phyloP scores from a whole-genome alignment of 2,797 vertebrate species.

The Hyperoplus immaculatus region DNA sequence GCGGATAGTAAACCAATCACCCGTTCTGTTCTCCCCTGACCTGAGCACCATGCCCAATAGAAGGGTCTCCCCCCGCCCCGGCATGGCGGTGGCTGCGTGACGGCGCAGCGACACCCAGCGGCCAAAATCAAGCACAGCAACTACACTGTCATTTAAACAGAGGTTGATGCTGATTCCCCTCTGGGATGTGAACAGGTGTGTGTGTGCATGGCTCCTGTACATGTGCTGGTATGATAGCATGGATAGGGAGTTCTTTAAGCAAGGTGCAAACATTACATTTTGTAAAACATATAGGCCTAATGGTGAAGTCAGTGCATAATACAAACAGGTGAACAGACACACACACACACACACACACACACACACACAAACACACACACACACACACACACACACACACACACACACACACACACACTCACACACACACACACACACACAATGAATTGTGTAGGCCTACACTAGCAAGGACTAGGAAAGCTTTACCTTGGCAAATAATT shows the following conservation, averaged over 20 bases:
- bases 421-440: too few relatives aligned
- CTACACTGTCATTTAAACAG: not conserved
- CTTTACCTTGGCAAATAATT: not conserved
- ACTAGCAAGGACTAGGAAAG: too few relatives aligned
- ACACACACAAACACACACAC: too few relatives aligned
- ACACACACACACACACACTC: too few relatives aligned
- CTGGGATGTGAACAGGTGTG: not conserved
- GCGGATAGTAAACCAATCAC: conserved; percentile 81
- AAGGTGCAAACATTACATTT: not conserved
- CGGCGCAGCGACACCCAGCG: conserved; percentile 64
- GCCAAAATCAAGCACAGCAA: not conserved
- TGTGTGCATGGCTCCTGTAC: too few relatives aligned
- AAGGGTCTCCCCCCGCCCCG: conserved; percentile 14
- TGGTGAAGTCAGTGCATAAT: too few relatives aligned
- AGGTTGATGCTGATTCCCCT: not conserved
- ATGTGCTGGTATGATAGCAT: too few relatives aligned
- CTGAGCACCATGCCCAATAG: conserved; percentile 64
- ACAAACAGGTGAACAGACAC: too few relatives aligned
- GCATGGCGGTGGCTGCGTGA: not conserved
- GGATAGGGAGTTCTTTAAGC: not conserved
- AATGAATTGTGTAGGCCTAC: too few relatives aligned
- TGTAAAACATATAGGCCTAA: too few relatives aligned
- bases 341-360: too few relatives aligned
- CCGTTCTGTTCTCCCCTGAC: conserved; percentile 72
- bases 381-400: too few relatives aligned